phyloP scores from a whole-genome alignment of 1,140 invertebrate genomes.

The Orius insidiosus region DNA sequence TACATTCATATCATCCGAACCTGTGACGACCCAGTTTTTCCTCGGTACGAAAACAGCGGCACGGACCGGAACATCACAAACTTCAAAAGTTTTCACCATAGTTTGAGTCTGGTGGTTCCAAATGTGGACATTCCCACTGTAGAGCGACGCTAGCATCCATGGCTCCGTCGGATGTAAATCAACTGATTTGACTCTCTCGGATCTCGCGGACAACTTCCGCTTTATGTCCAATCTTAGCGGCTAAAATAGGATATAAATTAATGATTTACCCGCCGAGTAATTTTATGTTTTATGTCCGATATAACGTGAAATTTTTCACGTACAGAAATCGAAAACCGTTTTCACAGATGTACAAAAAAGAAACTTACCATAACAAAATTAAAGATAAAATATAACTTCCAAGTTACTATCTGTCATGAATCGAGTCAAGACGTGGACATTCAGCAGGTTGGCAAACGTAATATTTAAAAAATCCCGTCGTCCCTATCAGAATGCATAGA shows the following conservation, averaged over 20 bases:
- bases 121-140: slow-evolving; percentile 97
- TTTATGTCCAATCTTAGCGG: slow-evolving; percentile 95
- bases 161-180: slow-evolving; percentile 95
- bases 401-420: too few species aligned
- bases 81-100: slow-evolving; percentile 85
- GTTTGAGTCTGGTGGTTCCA: slow-evolving; percentile 96
- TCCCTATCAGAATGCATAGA: too few species aligned
- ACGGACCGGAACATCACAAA: slow-evolving; percentile 87
- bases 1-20: slow-evolving; percentile 92
- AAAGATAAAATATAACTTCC: too few species aligned
- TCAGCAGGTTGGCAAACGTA: too few species aligned
- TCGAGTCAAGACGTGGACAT: too few species aligned
- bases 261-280: too few species aligned
- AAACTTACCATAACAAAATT: too few species aligned
- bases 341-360: too few species aligned
- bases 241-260: slow-evolving; percentile 39
- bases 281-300: too few species aligned
- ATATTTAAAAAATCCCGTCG: too few species aligned
- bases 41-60: slow-evolving; percentile 89
- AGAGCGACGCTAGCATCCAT: slow-evolving; percentile 95
- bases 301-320: too few species aligned
- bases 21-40: slow-evolving; percentile 97
- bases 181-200: slow-evolving; percentile 94
- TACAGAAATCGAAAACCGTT: too few species aligned
- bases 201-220: slow-evolving; percentile 87